Base-by-base conservation (phyloP, 2,888 invertebrate species). In the Digitonthophagus gazella region DNA sequence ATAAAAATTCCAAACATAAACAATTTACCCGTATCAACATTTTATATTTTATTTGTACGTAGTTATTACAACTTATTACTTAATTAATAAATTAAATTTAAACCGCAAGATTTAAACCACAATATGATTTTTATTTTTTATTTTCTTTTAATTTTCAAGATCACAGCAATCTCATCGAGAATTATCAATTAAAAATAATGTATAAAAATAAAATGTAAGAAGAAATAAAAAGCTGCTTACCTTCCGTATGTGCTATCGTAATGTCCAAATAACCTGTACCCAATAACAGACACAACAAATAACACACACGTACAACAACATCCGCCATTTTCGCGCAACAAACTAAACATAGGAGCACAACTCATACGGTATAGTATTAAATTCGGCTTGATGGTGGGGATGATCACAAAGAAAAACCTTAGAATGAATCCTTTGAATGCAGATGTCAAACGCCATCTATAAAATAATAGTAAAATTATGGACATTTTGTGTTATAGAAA, bases 241-340 rank as follows among this genome's bases (percentile, higher is more conserved):
- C 61, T 61, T 61, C 11, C 20, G 61, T 20, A 61, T 61, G 61
- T 61, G 61, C 61, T n/a, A 18, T 61, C 14, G 61, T 61, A 19
- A 61, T 19, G 15, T 61, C 61, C 61, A 61, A 61, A n/a, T 57
- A 57, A 61, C 20, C 61, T 61, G 20, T 61, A 16, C 18, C n/a
- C 18, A 61, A n/a, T 61, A 61, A 19, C 18, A 61, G 61, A 20
- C 61, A 61, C 61, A 61, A 61, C 18, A 20, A 16, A 61, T 61
- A 61, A 61, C 61, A 61, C 61, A 61, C 61, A 20, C 61, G 61
- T 19, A 61, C 61, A 61, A 61, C 61, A 61, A 61, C 61, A 61
- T 18, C 61, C 61, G 61, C 61, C 61, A 61, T 61, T 20, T 61
- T 61, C 28, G 28, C 28, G 28, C 28, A 44, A 44, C 28, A 44